Percentiles rank a stretch among this genome's conserved stretches.
Conservation (phyloP, 2,113 vertebrate genomes). For the Larimichthys polyactis region DNA sequence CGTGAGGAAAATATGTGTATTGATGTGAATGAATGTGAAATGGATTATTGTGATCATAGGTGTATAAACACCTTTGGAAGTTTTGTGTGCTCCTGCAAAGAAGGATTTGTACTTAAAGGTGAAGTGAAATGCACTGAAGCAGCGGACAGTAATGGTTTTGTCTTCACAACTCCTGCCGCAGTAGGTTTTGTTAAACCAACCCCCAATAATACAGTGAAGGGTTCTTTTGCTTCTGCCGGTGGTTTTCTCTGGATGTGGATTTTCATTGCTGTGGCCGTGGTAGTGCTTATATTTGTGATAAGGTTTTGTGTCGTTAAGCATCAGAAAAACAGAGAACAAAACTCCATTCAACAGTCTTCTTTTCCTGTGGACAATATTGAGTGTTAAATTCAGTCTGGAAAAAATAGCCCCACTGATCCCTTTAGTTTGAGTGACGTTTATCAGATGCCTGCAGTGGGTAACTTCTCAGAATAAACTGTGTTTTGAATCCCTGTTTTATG, state of each 20-base stretch:
- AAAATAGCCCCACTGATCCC: not conserved
- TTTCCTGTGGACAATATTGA: conserved; percentile 1
- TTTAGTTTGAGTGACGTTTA: not conserved
- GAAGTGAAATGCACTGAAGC: conserved; percentile 12
- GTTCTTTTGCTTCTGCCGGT: not conserved
- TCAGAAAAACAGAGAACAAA: conserved; percentile 46
- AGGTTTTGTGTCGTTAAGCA: conserved; percentile 52
- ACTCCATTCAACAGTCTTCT: not conserved
- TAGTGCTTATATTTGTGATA: conserved; percentile 23
- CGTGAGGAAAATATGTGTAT: fast-evolving
- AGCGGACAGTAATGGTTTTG: not conserved
- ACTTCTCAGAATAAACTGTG: not conserved
- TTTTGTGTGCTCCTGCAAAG: conserved; percentile 51
- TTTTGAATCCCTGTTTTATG: not conserved
- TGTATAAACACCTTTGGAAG: conserved; percentile 69
- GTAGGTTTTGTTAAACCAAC: not conserved
- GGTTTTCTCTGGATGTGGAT: conserved; percentile 69
- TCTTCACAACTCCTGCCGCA: not conserved
- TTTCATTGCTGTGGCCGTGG: conserved; percentile 6
- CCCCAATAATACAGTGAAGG: not conserved
- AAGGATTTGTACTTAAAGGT: conserved; percentile 39
- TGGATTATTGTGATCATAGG: not conserved
- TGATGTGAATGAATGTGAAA: conserved; percentile 60
- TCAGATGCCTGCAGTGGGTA: not conserved
- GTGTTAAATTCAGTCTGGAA: not conserved